Evolutionary conservation across 2,888 invertebrate species (phyloP), one percentile per base, ranked within the genome.

Genomic region (Rhingia campestris): DNA sequence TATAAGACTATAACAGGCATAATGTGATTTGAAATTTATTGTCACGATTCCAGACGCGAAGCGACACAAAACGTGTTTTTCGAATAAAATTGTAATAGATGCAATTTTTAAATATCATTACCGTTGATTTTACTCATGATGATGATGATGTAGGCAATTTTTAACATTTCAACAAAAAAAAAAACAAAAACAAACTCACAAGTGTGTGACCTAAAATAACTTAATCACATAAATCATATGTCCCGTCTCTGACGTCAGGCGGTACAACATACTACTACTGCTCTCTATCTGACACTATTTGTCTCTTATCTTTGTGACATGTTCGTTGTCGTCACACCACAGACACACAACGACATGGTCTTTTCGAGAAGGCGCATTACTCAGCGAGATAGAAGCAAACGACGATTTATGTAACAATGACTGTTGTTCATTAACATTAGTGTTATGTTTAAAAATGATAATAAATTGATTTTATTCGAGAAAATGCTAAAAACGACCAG

Each of bases 211-310:
- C 80, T 63, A 61, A 67, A 80, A 80, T 49, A 61, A 72, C 35
- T 70, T 63, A 77, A 77, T 64, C 70, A 66, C 64, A 79, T 79
- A 66, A 79, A 47, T 72, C 66, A 72, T 66, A 45, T 66, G 41
- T 49, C 56, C 53, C 41, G n/a, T 32, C 14, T 30, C 49, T 49
- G 49, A 49, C 49, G 49, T 49, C 49, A 49, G 49, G 9, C 12
- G n/a, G 6, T n/a, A 6, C 12, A 12, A 12, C 61, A 41, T 51
- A 30, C 6, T 6, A 6, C n/a, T 37, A 9, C 32, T 4, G 5
- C 3, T 43, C 53, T 9, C 14, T 49, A 10, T 43, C 10, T 41
- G 30, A 37, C 10, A 37, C 10, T 14, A 30, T 5, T 30, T 6
- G 22, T 22, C 22, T 37, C 39, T 49, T 49, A 64, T 51, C 51